Conservation (phyloP, 2,888 invertebrate genomes). For the Gandaritis pyraliata region DNA sequence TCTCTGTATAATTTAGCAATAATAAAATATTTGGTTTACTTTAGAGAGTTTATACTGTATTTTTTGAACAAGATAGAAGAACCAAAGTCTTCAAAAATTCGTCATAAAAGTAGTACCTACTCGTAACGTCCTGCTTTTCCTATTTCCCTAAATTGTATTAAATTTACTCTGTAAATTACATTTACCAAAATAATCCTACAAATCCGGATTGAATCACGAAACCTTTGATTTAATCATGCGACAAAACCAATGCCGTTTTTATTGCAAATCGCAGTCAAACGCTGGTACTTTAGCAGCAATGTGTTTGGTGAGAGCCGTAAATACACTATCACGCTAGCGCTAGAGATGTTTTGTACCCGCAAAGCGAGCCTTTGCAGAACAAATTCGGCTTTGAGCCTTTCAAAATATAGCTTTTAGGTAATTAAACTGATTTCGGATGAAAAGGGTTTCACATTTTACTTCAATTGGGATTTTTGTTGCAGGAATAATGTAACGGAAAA, state of each 20-base stretch:
- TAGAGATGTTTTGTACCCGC: constrained; percentile 26
- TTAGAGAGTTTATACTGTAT: not conserved
- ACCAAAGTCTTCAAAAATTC: not conserved
- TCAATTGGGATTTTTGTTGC: constrained; percentile 19
- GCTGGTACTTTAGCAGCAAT: constrained; percentile 29
- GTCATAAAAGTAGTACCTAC: not conserved
- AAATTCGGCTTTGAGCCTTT: constrained; percentile 52
- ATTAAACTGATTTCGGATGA: constrained; percentile 55
- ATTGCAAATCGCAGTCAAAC: constrained; percentile 19
- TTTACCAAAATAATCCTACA: constrained; percentile 25
- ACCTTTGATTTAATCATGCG: constrained; percentile 25
- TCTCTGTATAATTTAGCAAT: too few species aligned
- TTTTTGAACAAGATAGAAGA: not conserved
- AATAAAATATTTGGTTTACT: too few species aligned
- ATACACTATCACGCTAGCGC: constrained; percentile 18
- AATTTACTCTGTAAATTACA: constrained; percentile 20
- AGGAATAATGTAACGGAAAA: constrained; percentile 11
- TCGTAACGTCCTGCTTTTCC: constrained; percentile 4
- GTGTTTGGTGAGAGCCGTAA: constrained; percentile 32
- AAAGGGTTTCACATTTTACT: constrained; percentile 28
- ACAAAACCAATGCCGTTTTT: constrained; percentile 34
- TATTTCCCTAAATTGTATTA: constrained; percentile 10
- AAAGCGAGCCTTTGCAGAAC: constrained; percentile 44
- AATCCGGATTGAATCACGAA: constrained; percentile 21
- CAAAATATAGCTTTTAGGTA: constrained; percentile 59